phyloP scores from a whole-genome alignment of 2,113 vertebrate species.

The Pelusios castaneus region DNA sequence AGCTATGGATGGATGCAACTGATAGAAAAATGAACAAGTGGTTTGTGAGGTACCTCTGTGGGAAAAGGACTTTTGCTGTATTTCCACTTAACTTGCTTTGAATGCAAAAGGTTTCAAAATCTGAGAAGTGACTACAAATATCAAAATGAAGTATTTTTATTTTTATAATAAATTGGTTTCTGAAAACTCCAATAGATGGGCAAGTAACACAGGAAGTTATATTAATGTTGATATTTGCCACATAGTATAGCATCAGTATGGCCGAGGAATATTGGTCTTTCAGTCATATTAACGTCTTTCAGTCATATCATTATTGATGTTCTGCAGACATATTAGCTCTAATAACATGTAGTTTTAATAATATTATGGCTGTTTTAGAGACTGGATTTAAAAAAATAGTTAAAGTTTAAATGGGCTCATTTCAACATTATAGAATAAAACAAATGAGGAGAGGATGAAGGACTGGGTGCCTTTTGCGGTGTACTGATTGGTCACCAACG shows the following conservation, averaged over 20 bases:
- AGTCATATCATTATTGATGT: not conserved
- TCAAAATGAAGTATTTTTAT: not conserved
- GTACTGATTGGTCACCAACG: not conserved
- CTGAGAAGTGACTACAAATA: not conserved
- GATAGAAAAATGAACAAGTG: not conserved
- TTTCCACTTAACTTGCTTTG: slow-evolving; percentile 4
- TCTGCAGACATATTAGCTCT: not conserved
- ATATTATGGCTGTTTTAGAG: not conserved
- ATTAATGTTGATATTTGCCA: not conserved
- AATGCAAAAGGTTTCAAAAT: slow-evolving; percentile 8
- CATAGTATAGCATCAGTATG: not conserved
- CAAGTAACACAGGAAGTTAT: not conserved
- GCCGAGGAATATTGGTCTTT: not conserved
- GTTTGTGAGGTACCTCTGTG: not conserved
- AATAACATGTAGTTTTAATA: not conserved
- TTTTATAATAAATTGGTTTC: not conserved
- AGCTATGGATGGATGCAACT: not conserved
- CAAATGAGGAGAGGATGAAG: not conserved
- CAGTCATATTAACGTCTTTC: not conserved
- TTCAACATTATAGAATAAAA: not conserved
- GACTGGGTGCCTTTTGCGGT: fast-evolving
- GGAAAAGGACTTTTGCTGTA: not conserved
- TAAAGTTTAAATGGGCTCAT: not conserved
- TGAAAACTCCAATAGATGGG: not conserved
- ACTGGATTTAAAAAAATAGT: not conserved